phyloP scores from a whole-genome alignment of 2,888 invertebrate species.

The Protodeltote pygarga region DNA sequence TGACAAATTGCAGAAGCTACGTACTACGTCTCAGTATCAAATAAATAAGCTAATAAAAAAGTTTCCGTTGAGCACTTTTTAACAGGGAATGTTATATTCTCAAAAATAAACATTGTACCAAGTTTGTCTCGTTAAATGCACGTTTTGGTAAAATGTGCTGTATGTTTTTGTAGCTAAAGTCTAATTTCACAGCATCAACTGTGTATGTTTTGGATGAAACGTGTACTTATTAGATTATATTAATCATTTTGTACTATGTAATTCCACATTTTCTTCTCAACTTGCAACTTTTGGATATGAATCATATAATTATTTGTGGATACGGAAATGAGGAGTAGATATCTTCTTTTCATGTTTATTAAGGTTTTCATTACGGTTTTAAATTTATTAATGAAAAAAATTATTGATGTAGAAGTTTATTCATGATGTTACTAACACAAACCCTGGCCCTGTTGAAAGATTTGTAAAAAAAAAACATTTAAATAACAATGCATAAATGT shows the following conservation, averaged over 20 bases:
- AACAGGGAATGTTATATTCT: slow-evolving; percentile 28
- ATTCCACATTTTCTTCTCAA: too few species aligned
- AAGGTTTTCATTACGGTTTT: too few species aligned
- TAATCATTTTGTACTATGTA: slow-evolving; percentile 20
- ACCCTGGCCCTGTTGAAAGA: too few species aligned
- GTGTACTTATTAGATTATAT: slow-evolving; percentile 12
- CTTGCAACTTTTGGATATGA: too few species aligned
- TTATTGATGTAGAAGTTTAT: too few species aligned
- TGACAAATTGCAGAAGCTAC: slow-evolving; percentile 35
- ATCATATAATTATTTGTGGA: too few species aligned
- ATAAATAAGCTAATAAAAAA: slow-evolving; percentile 51
- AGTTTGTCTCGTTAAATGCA: slow-evolving; percentile 11
- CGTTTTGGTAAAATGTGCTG: slow-evolving; percentile 15
- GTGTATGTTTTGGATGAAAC: neutral
- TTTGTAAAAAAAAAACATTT: too few species aligned
- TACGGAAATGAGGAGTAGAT: too few species aligned
- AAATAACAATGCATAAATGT: too few species aligned
- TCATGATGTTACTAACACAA: too few species aligned
- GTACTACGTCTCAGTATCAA: slow-evolving; percentile 36
- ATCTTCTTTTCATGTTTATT: too few species aligned
- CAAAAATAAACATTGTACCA: slow-evolving; percentile 32
- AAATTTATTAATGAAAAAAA: too few species aligned
- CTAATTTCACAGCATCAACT: neutral
- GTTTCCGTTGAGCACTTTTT: slow-evolving; percentile 34
- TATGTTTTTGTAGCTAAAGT: neutral